Percentiles rank a stretch among this genome's conserved stretches.
phyloP scores from a whole-genome alignment of 1,140 invertebrate species.

The Ips nitidus region DNA sequence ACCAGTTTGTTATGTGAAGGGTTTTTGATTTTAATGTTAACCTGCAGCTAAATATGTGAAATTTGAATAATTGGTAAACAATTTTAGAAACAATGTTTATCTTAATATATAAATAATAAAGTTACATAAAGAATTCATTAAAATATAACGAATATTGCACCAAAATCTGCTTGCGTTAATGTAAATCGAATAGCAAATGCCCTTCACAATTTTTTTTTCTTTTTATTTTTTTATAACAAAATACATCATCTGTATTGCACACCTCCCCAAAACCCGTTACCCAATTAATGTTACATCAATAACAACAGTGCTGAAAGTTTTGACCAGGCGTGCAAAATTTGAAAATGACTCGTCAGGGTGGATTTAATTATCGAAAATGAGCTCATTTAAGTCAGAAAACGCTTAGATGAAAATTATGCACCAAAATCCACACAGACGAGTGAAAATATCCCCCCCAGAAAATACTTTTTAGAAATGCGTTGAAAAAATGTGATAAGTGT shows the following conservation, averaged over 20 bases:
- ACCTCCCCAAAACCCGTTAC: conserved; percentile 29
- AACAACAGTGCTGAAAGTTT: conserved; percentile 17
- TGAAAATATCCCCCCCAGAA: conserved; percentile 6
- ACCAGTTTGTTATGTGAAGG: no score
- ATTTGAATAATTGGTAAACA: no score
- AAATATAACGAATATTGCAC: no score
- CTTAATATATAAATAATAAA: no score
- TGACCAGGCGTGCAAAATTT: conserved; percentile 3
- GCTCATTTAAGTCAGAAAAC: not conserved
- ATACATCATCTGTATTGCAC: conserved; percentile 23
- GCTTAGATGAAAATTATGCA: not conserved
- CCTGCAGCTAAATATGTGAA: no score
- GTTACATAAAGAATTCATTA: no score
- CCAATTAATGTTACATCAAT: conserved; percentile 13
- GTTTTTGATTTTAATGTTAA: no score
- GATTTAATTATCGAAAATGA: conserved; percentile 1
- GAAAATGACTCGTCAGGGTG: not conserved
- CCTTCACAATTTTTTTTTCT: conserved; percentile 12
- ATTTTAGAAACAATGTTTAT: no score
- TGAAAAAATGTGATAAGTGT: not conserved
- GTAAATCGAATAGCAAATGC: not conserved
- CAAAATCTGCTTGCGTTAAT: no score
- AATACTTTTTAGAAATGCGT: conserved; percentile 3
- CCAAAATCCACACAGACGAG: not conserved
- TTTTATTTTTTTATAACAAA: conserved; percentile 32